phyloP scores from a whole-genome alignment of 2,113 vertebrate species.

The Oxyruncus cristatus region DNA sequence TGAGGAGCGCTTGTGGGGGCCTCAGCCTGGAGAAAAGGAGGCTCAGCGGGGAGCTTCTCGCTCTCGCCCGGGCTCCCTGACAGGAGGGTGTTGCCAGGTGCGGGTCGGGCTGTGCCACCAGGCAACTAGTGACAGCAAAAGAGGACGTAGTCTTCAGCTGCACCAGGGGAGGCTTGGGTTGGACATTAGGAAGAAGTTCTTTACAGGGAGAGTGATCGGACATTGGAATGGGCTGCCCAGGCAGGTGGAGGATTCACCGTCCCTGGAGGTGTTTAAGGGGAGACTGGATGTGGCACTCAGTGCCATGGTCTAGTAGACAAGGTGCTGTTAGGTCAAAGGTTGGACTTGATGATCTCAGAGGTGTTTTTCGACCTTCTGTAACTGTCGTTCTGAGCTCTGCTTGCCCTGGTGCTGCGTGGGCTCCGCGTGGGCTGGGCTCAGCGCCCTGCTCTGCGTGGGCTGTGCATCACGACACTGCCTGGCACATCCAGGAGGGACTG shows the following conservation, averaged over 20 bases:
- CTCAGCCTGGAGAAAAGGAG: neutral
- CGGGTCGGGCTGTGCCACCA: neutral
- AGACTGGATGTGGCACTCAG: neutral
- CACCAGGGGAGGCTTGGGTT: fast-evolving
- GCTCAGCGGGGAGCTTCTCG: neutral
- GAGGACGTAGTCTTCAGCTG: no score
- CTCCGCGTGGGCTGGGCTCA: neutral
- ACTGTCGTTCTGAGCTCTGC: neutral
- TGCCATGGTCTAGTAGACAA: neutral
- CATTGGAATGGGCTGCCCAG: neutral
- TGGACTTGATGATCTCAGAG: neutral
- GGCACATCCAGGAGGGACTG: neutral
- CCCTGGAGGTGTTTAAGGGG: neutral
- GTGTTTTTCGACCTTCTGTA: neutral
- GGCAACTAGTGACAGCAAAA: neutral
- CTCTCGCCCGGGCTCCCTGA: neutral
- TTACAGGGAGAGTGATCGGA: neutral
- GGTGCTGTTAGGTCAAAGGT: neutral
- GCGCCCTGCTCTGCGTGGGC: neutral
- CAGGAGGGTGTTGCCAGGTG: neutral
- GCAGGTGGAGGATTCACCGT: neutral
- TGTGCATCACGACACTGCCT: neutral
- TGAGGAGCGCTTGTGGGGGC: neutral
- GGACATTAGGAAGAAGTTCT: neutral
- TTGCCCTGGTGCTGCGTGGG: fast-evolving